phyloP scores from a whole-genome alignment of 2,113 vertebrate genomes.

The Phocoena sinus region DNA sequence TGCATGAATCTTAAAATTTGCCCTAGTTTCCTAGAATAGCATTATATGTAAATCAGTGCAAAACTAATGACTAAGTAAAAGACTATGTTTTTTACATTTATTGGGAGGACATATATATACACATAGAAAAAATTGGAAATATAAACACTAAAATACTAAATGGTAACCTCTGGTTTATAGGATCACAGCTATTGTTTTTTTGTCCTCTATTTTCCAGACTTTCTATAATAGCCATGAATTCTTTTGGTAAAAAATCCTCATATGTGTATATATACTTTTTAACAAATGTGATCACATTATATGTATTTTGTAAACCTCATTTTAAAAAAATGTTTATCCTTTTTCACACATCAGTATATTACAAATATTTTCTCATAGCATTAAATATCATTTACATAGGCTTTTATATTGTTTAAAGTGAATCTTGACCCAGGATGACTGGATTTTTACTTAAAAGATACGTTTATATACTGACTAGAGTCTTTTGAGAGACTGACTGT shows the following conservation, averaged over 20 bases:
- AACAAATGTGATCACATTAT: neutral
- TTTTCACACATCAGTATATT: neutral
- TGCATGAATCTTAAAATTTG: neutral
- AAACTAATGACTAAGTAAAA: neutral
- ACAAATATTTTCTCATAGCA: neutral
- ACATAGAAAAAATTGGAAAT: neutral
- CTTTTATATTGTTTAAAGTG: conserved; percentile 37
- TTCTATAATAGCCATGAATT: neutral
- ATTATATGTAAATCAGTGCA: neutral
- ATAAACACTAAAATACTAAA: conserved; percentile 3
- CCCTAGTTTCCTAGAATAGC: neutral
- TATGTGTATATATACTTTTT: neutral
- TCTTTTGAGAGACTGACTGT: neutral
- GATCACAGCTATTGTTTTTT: neutral
- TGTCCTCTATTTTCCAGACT: neutral
- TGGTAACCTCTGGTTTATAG: neutral
- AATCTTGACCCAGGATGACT: neutral
- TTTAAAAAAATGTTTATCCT: neutral
- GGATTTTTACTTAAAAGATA: conserved; percentile 9
- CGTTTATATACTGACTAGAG: neutral
- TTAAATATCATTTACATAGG: neutral
- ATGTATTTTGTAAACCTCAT: neutral
- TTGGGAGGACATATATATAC: neutral
- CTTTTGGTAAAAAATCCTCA: neutral
- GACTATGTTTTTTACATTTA: neutral